These are phyloP conservation scores for Salvelinus fontinalis DNA, from an alignment of 2,113 vertebrate species.

Conservation along the genomic window DNA sequence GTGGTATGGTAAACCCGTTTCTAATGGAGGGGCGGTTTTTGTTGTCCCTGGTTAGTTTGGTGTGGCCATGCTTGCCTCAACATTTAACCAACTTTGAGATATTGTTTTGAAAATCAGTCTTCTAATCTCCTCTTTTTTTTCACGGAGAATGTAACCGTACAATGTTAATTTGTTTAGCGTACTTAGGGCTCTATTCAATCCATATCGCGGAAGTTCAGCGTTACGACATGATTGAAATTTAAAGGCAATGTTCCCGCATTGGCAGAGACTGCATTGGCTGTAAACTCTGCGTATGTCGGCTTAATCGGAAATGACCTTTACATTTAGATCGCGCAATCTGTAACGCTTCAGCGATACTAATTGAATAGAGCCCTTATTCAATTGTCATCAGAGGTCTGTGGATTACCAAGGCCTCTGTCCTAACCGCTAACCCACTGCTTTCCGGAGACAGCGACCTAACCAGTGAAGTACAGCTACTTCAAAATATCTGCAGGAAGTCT, in stretches of 20 bases:
- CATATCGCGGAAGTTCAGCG: too few relatives aligned
- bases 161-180: conserved; percentile 68
- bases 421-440: conserved; percentile 9
- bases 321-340: too few relatives aligned
- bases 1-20: neutral
- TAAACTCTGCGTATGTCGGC: too few relatives aligned
- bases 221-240: too few relatives aligned
- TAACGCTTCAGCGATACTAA: too few relatives aligned
- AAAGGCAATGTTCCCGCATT: too few relatives aligned
- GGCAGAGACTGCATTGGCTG: too few relatives aligned
- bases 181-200: conserved; percentile 16
- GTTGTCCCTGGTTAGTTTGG: neutral
- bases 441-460: neutral
- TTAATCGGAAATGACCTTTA: too few relatives aligned
- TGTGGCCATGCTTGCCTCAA: neutral
- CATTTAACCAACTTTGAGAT: neutral
- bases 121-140: conserved; percentile 51
- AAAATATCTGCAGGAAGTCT: too few relatives aligned
- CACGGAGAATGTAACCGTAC: conserved; percentile 65
- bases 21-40: neutral
- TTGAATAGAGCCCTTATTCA: conserved; percentile 48
- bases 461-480: neutral
- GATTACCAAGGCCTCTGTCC: conserved; percentile 38
- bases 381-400: conserved; percentile 68
- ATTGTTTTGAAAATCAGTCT: conserved; percentile 24